phyloP scores from a whole-genome alignment of 2,888 invertebrate genomes.

The Scrobipalpa atriplicella region DNA sequence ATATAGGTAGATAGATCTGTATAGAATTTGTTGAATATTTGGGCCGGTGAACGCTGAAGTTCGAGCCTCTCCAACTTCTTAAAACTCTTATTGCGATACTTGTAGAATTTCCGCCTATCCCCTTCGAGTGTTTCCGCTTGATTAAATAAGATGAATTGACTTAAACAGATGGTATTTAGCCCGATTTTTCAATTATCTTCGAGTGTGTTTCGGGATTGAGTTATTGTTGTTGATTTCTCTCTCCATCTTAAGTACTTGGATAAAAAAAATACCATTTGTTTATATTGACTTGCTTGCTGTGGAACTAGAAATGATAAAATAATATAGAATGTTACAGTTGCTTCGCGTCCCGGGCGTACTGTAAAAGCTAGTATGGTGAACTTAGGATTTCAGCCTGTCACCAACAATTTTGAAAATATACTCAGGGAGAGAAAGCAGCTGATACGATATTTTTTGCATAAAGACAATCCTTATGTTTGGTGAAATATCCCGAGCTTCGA shows the following conservation, averaged over 20 bases:
- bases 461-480: not conserved
- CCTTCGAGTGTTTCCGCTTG: constrained; percentile 73
- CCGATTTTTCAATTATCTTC: constrained; percentile 50
- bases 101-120: constrained; percentile 79
- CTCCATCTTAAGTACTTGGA: not conserved
- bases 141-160: constrained; percentile 81
- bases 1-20: constrained; percentile 40
- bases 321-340: too few relatives aligned
- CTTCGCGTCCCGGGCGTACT: too few relatives aligned
- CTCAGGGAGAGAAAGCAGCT: too few relatives aligned
- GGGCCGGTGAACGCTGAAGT: constrained; percentile 54
- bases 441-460: too few relatives aligned
- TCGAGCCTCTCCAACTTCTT: constrained; percentile 62
- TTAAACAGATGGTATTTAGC: constrained; percentile 52
- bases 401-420: too few relatives aligned
- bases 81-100: constrained; percentile 81
- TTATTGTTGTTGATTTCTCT: constrained; percentile 6
- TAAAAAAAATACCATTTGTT: too few relatives aligned
- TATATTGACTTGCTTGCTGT: too few relatives aligned
- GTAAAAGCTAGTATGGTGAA: too few relatives aligned
- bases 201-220: constrained; percentile 2
- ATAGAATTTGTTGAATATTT: constrained; percentile 73
- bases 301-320: too few relatives aligned
- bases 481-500: not conserved
- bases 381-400: too few relatives aligned